phyloP scores from a whole-genome alignment of 1,140 invertebrate species.

The Pseudomyrmex gracilis region DNA sequence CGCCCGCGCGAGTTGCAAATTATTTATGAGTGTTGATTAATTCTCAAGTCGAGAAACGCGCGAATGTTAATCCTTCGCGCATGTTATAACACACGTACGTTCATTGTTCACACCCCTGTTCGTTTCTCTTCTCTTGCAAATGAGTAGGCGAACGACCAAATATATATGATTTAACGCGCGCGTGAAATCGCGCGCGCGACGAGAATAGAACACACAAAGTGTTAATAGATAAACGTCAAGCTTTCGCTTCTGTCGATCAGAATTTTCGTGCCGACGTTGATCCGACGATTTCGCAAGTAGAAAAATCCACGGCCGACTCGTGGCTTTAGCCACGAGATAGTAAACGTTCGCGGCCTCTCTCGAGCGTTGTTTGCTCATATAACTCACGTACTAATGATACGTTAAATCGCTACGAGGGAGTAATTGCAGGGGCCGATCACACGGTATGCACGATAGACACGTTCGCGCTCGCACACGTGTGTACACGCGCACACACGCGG shows the following conservation, averaged over 20 bases:
- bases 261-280: background rate
- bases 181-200: background rate
- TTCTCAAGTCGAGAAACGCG: constrained; percentile 17
- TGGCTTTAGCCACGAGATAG: constrained; percentile 37
- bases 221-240: constrained; percentile 38
- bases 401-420: constrained; percentile 72
- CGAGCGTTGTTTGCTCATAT: constrained; percentile 72
- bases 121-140: background rate
- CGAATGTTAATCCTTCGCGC: background rate
- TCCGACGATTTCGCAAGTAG: constrained; percentile 5
- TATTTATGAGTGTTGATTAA: constrained; percentile 55
- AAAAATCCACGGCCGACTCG: constrained; percentile 32
- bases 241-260: constrained; percentile 12
- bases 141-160: constrained; percentile 13
- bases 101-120: constrained; percentile 13
- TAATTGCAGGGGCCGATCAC: constrained; percentile 70
- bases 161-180: constrained; percentile 19
- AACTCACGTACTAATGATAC: constrained; percentile 73
- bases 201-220: background rate
- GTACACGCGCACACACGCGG: background rate
- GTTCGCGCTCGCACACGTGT: constrained; percentile 13
- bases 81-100: constrained; percentile 12
- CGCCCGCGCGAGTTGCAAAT: constrained; percentile 28
- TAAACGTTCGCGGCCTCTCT: constrained; percentile 60
- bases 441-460: constrained; percentile 52